Base-by-base conservation (phyloP, 2,888 invertebrate genomes). In the Torymus texanus region DNA sequence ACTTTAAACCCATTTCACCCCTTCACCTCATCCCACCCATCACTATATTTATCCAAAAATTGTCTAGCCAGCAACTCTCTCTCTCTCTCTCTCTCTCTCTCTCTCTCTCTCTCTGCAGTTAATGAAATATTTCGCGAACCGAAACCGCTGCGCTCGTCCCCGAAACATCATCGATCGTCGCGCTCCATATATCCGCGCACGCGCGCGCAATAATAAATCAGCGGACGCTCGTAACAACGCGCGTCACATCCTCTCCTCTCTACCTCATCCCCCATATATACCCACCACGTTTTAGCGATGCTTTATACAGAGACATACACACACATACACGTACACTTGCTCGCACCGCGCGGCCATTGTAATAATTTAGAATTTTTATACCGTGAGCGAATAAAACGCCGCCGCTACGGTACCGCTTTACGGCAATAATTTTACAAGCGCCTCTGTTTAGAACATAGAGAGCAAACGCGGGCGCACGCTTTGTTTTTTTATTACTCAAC, bases 401-500 rank as follows among this genome's bases (percentile, higher is more conserved):
- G 21, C 2, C 2, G 21, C 21, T 21, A 2, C 21, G 1, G 21
- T 2, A 0, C n/a, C 12, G 10, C 61, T 66, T 67, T 78, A 78
- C 62, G 67, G 67, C 78, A 68, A 78, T 68, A 73, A 73, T 73
- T 68, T 73, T 56, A 78, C 67, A 68, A 59, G 78, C 53, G 41
- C 41, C 41, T 41, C 41, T 41, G 41, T 41, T 41, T 41, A 41
- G 41, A 41, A 41, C 41, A 41, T 8, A 73, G 63, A 55, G 12
- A 72, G 59, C 16, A 41, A 59, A 29, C 51, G 55, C 70, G 62
- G 56, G 63, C 56, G 61, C 8, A 8, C 41, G 41, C 41, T 50
- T 63, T 67, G 24, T 3, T 13, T 18, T 66, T 76, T 70, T 70
- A 76, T 24, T 59, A 13, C 70, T 56, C 11, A 56, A 12, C 14